A percentile compares a stretch with the other conserved stretches of the same genome.
phyloP scores from a whole-genome alignment of 2,888 invertebrate genomes.

The Tanytarsus gracilentus region DNA sequence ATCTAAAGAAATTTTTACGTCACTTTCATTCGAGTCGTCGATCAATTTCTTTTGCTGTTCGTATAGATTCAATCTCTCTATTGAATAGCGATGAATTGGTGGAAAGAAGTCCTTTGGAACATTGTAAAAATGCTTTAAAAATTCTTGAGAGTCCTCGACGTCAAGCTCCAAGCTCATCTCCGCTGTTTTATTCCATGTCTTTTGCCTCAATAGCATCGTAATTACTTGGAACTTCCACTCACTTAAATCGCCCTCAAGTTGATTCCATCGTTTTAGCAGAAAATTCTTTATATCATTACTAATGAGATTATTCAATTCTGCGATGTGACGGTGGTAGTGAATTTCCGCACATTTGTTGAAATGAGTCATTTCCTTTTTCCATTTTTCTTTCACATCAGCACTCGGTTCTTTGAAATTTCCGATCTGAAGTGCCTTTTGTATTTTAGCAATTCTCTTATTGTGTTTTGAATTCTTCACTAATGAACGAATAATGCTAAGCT shows the following conservation, averaged over 20 bases:
- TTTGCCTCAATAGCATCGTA: not conserved
- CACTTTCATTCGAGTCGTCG: not conserved
- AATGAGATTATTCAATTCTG: not conserved
- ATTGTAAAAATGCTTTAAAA: not conserved
- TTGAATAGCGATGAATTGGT: not conserved
- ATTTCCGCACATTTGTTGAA: slow-evolving; percentile 21
- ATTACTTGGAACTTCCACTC: not conserved
- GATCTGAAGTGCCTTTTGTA: not conserved
- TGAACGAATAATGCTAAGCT: not conserved
- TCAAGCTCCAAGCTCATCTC: not conserved
- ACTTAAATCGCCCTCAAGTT: not conserved
- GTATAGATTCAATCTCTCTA: not conserved
- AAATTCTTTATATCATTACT: not conserved
- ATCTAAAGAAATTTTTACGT: not conserved
- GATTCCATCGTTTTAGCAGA: not conserved
- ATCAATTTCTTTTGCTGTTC: not conserved
- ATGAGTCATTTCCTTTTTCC: not conserved
- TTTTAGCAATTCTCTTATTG: not conserved
- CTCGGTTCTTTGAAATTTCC: not conserved
- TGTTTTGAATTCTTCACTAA: not conserved
- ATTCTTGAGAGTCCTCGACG: not conserved
- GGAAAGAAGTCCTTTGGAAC: not conserved
- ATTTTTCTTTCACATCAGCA: not conserved
- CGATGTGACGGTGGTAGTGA: not conserved
- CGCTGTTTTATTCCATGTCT: not conserved